Conservation (phyloP, 2,888 invertebrate species). For the Ichneumoninae sp. region DNA sequence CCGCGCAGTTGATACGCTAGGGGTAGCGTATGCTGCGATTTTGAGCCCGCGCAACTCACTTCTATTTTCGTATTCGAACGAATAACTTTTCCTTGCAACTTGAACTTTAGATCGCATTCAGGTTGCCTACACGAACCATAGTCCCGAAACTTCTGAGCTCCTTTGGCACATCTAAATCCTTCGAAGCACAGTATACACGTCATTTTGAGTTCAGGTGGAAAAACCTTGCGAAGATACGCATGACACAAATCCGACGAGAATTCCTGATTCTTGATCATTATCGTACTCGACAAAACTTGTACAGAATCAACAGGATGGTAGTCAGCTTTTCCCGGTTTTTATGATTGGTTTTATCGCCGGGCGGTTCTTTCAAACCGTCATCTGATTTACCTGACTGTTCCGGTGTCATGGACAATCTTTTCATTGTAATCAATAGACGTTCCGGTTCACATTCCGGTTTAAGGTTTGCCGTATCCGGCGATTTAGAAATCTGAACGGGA, state of each 20-base stretch:
- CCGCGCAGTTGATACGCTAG: constrained; percentile 38
- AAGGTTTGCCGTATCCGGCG: background rate
- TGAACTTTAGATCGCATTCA: background rate
- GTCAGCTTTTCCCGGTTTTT: background rate
- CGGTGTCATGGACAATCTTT: constrained; percentile 3
- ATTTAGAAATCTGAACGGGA: background rate
- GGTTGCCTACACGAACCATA: constrained; percentile 7
- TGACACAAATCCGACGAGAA: constrained; percentile 27
- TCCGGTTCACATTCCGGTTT: constrained; percentile 11
- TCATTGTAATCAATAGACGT: background rate
- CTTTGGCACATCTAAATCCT: background rate
- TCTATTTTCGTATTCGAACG: background rate
- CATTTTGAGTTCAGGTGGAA: constrained; percentile 14
- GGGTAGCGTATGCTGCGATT: constrained; percentile 37
- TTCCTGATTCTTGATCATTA: background rate
- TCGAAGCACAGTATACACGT: constrained; percentile 29
- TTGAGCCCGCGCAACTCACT: constrained; percentile 20
- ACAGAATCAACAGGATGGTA: background rate
- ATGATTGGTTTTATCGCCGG: background rate
- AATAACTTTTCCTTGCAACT: constrained; percentile 26
- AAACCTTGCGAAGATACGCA: constrained; percentile 1
- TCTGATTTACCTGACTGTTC: constrained; percentile 4
- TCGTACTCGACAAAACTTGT: background rate
- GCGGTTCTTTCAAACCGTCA: background rate
- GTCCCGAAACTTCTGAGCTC: constrained; percentile 20